phyloP scores from a whole-genome alignment of 2,797 vertebrate genomes.

The Eulemur coronatus region DNA sequence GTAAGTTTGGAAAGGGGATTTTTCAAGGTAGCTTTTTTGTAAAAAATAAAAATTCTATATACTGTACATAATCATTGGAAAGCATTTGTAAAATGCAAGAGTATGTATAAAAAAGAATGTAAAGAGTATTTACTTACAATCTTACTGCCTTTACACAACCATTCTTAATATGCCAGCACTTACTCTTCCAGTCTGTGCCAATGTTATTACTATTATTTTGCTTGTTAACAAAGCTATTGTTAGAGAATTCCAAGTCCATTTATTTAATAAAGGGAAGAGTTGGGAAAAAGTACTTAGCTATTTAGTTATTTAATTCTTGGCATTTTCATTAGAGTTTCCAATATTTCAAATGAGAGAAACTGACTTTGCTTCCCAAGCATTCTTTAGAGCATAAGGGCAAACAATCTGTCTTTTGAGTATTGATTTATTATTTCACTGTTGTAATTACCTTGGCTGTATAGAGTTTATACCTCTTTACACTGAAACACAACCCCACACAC shows the following conservation, averaged over 20 bases:
- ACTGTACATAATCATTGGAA: neutral
- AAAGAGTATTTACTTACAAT: neutral
- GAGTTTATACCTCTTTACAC: neutral
- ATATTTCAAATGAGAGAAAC: neutral
- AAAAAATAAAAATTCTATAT: neutral
- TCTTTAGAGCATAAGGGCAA: neutral
- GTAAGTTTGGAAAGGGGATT: neutral
- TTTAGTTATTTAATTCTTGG: neutral
- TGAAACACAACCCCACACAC: neutral
- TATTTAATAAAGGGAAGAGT: neutral
- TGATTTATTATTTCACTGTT: neutral
- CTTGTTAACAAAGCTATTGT: neutral
- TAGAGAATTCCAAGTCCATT: neutral
- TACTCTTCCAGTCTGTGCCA: neutral
- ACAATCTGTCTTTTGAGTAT: neutral
- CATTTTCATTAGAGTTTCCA: neutral
- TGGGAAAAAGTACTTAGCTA: neutral
- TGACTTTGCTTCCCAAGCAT: neutral
- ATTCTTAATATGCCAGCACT: neutral
- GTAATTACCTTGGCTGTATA: neutral
- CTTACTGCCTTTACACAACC: neutral
- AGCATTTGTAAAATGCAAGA: neutral
- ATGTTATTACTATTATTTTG: neutral
- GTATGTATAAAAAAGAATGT: neutral
- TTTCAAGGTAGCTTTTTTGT: neutral